These are phyloP conservation scores for Coreius guichenoti DNA, from an alignment of 2,797 vertebrate species.

Conservation along the genomic window DNA sequence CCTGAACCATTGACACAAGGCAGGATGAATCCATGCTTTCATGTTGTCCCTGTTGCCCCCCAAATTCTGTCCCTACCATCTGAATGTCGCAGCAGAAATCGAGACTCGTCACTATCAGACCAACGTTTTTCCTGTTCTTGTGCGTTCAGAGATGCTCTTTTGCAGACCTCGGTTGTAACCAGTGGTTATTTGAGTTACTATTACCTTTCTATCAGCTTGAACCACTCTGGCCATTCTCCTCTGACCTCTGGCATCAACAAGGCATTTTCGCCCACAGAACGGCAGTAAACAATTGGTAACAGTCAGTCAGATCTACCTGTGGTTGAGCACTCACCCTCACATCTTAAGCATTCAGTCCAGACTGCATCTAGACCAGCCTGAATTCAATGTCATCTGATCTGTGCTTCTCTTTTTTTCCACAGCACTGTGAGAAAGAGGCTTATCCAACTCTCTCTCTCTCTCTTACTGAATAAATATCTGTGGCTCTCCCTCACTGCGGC, in stretches of 20 bases:
- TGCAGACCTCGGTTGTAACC: background rate
- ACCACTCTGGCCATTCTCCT: conserved; percentile 52
- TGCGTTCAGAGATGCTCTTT: background rate
- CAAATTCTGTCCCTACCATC: background rate
- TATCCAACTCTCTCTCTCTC: conserved; percentile 43
- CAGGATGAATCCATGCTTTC: background rate
- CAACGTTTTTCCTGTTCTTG: background rate
- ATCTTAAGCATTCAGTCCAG: conserved; percentile 38
- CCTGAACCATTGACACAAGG: background rate
- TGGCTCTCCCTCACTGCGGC: conserved; percentile 23
- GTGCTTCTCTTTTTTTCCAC: conserved; percentile 35
- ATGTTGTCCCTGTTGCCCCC: too few relatives aligned
- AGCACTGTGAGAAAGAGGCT: conserved; percentile 55
- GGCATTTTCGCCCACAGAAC: conserved; percentile 43
- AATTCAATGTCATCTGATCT: conserved; percentile 54
- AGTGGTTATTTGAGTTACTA: background rate
- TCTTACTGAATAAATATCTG: conserved; percentile 31
- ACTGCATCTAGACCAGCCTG: conserved; percentile 28
- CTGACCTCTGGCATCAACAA: conserved; percentile 55
- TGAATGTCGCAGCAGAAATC: background rate
- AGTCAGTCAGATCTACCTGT: background rate
- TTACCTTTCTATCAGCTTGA: background rate
- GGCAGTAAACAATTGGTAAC: background rate
- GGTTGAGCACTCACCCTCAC: conserved; percentile 5
- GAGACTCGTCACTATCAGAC: background rate